phyloP scores from a whole-genome alignment of 2,113 vertebrate genomes.

The Chelonoidis abingdonii region DNA sequence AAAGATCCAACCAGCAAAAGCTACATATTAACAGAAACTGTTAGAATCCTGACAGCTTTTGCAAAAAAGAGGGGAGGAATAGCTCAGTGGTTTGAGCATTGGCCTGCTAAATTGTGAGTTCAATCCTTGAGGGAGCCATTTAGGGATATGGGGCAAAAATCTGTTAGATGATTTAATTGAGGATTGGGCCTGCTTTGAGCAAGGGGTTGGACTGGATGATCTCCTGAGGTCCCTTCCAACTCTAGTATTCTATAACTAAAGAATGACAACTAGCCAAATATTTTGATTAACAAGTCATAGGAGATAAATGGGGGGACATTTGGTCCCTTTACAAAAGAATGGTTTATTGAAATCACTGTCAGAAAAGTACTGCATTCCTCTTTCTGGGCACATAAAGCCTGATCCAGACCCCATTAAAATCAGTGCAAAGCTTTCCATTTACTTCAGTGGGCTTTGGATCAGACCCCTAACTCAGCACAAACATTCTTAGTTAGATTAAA shows the following conservation, averaged over 20 bases:
- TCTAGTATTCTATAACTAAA: neutral
- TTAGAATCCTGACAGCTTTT: neutral
- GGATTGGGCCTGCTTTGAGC: too few relatives aligned
- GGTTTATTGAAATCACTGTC: neutral
- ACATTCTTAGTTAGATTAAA: conserved; percentile 83
- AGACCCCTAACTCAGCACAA: conserved; percentile 45
- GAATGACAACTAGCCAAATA: neutral
- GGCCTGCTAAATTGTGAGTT: too few relatives aligned
- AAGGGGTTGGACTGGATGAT: too few relatives aligned
- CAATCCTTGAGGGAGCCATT: too few relatives aligned
- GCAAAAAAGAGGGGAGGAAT: neutral
- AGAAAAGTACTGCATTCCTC: neutral
- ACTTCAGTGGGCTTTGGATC: neutral
- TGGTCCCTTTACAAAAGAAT: neutral
- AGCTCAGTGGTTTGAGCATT: too few relatives aligned
- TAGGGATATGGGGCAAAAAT: too few relatives aligned
- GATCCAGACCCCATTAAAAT: neutral
- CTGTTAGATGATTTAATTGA: too few relatives aligned
- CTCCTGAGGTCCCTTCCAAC: too few relatives aligned
- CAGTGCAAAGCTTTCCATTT: neutral
- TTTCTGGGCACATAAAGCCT: neutral
- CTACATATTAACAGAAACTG: neutral
- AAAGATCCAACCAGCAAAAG: fast-evolving
- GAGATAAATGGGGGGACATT: neutral
- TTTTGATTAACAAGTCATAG: neutral